phyloP scores from a whole-genome alignment of 2,113 vertebrate genomes.

The Helogale parvula region DNA sequence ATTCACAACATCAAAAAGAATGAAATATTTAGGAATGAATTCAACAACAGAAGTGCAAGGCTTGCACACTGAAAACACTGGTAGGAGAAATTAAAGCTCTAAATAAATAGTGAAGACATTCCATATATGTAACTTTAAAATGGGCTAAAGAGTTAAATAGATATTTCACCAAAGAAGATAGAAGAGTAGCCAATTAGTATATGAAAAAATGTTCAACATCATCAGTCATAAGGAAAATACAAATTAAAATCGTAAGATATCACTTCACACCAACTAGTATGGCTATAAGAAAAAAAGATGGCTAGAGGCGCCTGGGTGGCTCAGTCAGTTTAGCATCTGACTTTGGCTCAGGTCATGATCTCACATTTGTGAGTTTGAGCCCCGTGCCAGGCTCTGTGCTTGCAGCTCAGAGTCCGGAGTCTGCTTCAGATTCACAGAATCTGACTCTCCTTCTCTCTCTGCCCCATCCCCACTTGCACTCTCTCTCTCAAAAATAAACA shows the following conservation, averaged over 20 bases:
- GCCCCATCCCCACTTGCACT: too few relatives aligned
- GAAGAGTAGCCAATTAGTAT: neutral
- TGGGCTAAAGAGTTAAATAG: neutral
- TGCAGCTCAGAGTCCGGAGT: too few relatives aligned
- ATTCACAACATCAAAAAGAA: slow-evolving; percentile 12
- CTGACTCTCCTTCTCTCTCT: too few relatives aligned
- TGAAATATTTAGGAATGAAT: slow-evolving; percentile 12
- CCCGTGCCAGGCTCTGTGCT: too few relatives aligned
- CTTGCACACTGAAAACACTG: neutral
- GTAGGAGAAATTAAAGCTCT: neutral
- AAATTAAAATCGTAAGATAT: too few relatives aligned
- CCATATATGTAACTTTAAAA: slow-evolving; percentile 14
- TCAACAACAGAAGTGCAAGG: neutral
- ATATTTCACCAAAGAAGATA: neutral
- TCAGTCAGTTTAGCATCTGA: neutral
- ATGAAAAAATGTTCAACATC: neutral
- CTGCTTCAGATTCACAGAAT: too few relatives aligned
- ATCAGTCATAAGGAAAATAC: neutral
- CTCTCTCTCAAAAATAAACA: too few relatives aligned
- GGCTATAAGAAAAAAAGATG: too few relatives aligned
- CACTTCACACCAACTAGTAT: too few relatives aligned
- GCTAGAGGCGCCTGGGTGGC: neutral
- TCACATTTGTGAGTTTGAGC: too few relatives aligned
- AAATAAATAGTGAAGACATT: neutral
- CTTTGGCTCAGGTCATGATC: too few relatives aligned